phyloP scores from a whole-genome alignment of 2,888 invertebrate species.

The Lycocerus yunnanus region DNA sequence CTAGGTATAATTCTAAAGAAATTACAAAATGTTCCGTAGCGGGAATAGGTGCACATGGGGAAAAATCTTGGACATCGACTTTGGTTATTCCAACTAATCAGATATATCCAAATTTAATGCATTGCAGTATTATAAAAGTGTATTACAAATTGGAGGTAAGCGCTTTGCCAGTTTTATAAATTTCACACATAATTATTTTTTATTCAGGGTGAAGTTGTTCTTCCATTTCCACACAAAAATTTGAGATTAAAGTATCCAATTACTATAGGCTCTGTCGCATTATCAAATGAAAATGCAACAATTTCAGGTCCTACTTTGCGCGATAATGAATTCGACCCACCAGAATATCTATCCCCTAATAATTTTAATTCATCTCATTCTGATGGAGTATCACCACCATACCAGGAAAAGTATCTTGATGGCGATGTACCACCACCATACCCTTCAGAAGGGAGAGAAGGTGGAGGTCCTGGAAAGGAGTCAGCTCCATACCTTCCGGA shows the following conservation, averaged over 20 bases:
- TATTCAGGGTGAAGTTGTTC: neutral
- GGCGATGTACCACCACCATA: neutral
- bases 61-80: conserved; percentile 42
- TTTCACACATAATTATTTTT: neutral
- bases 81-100: conserved; percentile 39
- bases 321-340: neutral
- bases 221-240: neutral
- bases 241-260: neutral
- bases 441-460: conserved; percentile 5
- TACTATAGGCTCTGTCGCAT: neutral
- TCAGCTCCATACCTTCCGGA: neutral
- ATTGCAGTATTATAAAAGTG: neutral
- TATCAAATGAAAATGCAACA: neutral
- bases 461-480: neutral
- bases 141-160: neutral
- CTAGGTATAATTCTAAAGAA: neutral
- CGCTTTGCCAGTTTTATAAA: neutral
- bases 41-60: conserved; percentile 48
- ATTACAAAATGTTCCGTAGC: conserved; percentile 35
- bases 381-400: neutral
- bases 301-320: neutral
- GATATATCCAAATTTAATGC: conserved; percentile 39
- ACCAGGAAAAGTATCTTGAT: neutral
- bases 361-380: neutral
- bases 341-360: neutral